phyloP scores from a whole-genome alignment of 2,797 vertebrate genomes.

The Odontamblyopus rebecca region DNA sequence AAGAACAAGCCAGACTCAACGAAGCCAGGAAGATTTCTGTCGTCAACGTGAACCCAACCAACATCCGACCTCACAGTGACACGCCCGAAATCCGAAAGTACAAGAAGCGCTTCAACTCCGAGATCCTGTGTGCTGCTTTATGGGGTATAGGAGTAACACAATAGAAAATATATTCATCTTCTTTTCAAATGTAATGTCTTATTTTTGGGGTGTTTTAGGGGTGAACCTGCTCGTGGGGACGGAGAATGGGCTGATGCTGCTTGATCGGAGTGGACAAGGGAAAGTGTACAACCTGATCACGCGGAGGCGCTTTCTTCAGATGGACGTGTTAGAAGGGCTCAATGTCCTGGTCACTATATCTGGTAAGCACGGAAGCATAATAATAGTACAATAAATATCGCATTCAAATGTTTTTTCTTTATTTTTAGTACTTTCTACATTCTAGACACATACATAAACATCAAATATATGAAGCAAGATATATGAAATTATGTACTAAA shows the following conservation, averaged over 20 bases:
- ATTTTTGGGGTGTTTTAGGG: constrained; percentile 69
- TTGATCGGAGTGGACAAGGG: constrained; percentile 96
- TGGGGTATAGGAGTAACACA: constrained; percentile 81
- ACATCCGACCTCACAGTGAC: constrained; percentile 96
- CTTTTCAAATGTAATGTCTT: background rate
- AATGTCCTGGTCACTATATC: constrained; percentile 98
- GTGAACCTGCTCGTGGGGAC: constrained; percentile 97
- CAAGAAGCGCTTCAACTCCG: constrained; percentile 98
- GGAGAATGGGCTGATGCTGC: constrained; percentile 94
- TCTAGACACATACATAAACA: too few relatives aligned
- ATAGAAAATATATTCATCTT: background rate
- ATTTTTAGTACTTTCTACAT: too few relatives aligned
- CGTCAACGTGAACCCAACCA: constrained; percentile 98
- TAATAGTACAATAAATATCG: too few relatives aligned
- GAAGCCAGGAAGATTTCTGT: constrained; percentile 97
- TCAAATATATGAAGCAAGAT: too few relatives aligned
- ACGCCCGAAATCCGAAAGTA: constrained; percentile 98
- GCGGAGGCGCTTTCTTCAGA: constrained; percentile 93
- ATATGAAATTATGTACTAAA: too few relatives aligned
- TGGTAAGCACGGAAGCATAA: constrained; percentile 70
- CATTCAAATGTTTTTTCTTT: too few relatives aligned
- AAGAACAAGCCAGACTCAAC: constrained; percentile 94
- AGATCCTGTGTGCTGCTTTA: constrained; percentile 95
- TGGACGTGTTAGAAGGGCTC: constrained; percentile 96
- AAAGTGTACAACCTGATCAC: constrained; percentile 98